Conservation (phyloP, 2,113 vertebrate species). For the Phocoena sinus region DNA sequence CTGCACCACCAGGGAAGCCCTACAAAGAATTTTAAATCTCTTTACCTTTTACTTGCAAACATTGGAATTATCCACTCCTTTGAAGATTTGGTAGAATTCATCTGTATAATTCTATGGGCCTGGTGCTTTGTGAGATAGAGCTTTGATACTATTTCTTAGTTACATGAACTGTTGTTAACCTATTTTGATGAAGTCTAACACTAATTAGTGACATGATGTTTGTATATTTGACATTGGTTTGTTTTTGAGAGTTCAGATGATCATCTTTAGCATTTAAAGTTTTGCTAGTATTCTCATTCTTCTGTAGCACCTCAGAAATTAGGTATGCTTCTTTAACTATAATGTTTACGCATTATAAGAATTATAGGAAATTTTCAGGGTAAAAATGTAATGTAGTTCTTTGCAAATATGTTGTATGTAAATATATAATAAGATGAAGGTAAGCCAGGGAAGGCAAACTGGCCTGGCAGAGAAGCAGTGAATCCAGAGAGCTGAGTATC, state of each 20-base stretch:
- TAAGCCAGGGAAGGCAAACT: neutral
- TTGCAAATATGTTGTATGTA: neutral
- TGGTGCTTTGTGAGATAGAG: neutral
- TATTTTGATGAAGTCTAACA: neutral
- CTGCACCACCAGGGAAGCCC: too few relatives aligned
- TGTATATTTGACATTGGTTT: neutral
- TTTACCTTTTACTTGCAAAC: neutral
- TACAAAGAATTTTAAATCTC: neutral
- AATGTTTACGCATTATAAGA: neutral
- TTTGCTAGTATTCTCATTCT: neutral
- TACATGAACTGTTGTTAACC: neutral
- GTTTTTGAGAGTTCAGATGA: neutral
- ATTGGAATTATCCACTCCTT: neutral
- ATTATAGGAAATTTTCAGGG: neutral
- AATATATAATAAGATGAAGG: neutral
- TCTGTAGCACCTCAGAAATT: neutral
- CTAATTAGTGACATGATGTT: neutral
- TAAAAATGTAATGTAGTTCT: neutral
- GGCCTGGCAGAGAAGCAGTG: neutral
- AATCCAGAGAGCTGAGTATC: neutral
- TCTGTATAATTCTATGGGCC: neutral
- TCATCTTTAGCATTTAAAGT: neutral
- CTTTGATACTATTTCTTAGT: neutral
- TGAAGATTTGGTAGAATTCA: neutral
- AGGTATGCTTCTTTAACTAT: neutral